These are phyloP conservation scores for Noctua janthina DNA, from an alignment of 2,888 invertebrate species.

Conservation along the genomic window DNA sequence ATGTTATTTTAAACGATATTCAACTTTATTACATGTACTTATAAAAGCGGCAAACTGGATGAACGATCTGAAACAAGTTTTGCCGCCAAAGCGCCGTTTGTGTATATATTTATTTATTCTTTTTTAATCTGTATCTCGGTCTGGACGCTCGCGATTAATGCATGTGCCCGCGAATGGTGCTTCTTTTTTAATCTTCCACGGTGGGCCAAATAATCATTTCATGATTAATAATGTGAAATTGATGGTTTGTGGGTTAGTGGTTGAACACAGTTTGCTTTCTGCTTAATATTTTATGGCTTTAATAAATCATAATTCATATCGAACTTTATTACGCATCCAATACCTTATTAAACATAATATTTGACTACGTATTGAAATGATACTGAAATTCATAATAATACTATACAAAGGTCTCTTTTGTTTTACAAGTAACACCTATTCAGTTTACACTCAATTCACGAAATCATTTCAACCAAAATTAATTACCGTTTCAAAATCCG, in stretches of 20 bases:
- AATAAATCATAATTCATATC: neutral
- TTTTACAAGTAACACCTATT: conserved; percentile 6
- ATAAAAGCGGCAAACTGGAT: conserved; percentile 72
- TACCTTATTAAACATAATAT: neutral
- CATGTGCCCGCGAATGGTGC: conserved; percentile 74
- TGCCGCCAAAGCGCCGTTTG: conserved; percentile 84
- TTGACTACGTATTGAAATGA: neutral
- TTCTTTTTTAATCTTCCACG: conserved; percentile 73
- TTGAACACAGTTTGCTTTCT: neutral
- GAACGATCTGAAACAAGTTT: conserved; percentile 74
- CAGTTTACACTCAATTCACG: conserved; percentile 2
- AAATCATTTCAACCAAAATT: conserved; percentile 29
- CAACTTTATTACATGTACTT: conserved; percentile 74
- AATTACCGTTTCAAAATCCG: conserved; percentile 55
- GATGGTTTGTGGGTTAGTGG: conserved; percentile 45
- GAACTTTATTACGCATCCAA: neutral
- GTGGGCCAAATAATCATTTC: conserved; percentile 71
- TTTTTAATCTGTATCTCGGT: conserved; percentile 84
- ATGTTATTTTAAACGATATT: conserved; percentile 77
- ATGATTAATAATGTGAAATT: conserved; percentile 51
- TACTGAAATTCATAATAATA: neutral
- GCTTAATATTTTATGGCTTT: neutral
- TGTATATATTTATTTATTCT: conserved; percentile 78
- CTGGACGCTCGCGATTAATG: conserved; percentile 83
- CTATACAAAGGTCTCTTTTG: neutral